A percentile compares a stretch with the other conserved stretches of the same genome.
These are phyloP conservation scores for Sander lucioperca DNA, from an alignment of 2,113 vertebrate genomes.

Conservation along the genomic window DNA sequence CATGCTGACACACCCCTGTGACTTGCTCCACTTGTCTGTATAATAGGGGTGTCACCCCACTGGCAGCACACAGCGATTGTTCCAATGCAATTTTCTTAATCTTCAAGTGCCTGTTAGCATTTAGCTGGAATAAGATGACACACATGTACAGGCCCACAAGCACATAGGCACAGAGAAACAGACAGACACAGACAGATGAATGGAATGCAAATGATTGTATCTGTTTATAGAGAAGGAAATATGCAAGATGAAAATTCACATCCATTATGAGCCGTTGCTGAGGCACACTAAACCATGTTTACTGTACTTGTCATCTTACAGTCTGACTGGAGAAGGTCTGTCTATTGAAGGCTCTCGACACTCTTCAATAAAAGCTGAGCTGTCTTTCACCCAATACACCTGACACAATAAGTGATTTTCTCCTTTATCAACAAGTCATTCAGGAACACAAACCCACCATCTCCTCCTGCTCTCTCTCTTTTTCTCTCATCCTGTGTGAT, in stretches of 20 bases:
- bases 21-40: conserved; percentile 76
- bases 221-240: conserved; percentile 5
- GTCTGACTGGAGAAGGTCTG: too few species aligned
- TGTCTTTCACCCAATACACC: conserved; percentile 36
- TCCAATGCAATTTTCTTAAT: conserved; percentile 57
- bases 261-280: conserved; percentile 13
- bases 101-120: conserved; percentile 53
- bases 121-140: conserved; percentile 44
- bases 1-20: conserved; percentile 64
- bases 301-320: too few species aligned
- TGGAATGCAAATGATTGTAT: conserved; percentile 17
- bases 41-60: conserved; percentile 72
- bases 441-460: conserved; percentile 4
- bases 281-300: too few species aligned
- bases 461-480: not conserved
- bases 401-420: conserved; percentile 27
- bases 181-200: not conserved
- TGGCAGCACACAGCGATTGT: conserved; percentile 50
- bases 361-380: conserved; percentile 30
- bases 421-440: conserved; percentile 37
- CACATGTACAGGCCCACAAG: not conserved
- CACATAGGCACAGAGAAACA: not conserved
- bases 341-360: conserved; percentile 21
- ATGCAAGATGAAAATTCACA: conserved; percentile 16
- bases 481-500: conserved; percentile 1